Conservation (phyloP, 1,140 invertebrate species). For the Trichonephila clavata region DNA sequence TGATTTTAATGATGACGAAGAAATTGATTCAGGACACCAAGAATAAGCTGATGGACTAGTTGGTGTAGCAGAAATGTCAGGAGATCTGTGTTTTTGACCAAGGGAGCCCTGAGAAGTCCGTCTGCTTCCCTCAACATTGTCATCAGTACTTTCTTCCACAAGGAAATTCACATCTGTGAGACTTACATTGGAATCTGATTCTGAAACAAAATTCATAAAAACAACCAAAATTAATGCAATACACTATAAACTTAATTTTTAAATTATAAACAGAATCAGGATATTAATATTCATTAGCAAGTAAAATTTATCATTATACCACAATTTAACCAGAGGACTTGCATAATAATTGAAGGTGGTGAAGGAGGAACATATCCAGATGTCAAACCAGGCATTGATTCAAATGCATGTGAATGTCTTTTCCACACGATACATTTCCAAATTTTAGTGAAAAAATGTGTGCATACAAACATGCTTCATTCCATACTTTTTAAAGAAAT, state of each 20-base stretch:
- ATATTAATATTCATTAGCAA: too few species aligned
- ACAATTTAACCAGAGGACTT: too few species aligned
- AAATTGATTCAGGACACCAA: conserved; percentile 72
- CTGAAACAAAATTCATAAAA: conserved; percentile 1
- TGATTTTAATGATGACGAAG: conserved; percentile 43
- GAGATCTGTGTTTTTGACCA: conserved; percentile 68
- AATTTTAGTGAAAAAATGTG: too few species aligned
- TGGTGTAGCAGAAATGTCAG: conserved; percentile 71
- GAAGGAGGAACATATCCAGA: conserved; percentile 68
- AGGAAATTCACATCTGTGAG: conserved; percentile 73
- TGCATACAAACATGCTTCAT: too few species aligned
- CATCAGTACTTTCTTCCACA: conserved; percentile 67
- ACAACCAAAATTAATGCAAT: too few species aligned
- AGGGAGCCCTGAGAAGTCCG: conserved; percentile 75
- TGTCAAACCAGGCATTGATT: conserved; percentile 82
- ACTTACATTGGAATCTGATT: conserved; percentile 73
- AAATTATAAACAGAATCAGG: too few species aligned
- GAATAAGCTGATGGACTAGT: conserved; percentile 76
- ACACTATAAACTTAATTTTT: too few species aligned
- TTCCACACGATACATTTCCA: too few species aligned
- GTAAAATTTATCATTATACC: too few species aligned
- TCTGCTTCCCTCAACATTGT: conserved; percentile 57
- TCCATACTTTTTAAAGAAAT: too few species aligned
- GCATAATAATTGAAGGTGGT: conserved; percentile 45
- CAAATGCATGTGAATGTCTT: conserved; percentile 56